Percentiles rank a stretch among this genome's conserved stretches.
These are phyloP conservation scores for Sebastes taczanowskii DNA, from an alignment of 2,797 vertebrate genomes.

Conservation along the genomic window DNA sequence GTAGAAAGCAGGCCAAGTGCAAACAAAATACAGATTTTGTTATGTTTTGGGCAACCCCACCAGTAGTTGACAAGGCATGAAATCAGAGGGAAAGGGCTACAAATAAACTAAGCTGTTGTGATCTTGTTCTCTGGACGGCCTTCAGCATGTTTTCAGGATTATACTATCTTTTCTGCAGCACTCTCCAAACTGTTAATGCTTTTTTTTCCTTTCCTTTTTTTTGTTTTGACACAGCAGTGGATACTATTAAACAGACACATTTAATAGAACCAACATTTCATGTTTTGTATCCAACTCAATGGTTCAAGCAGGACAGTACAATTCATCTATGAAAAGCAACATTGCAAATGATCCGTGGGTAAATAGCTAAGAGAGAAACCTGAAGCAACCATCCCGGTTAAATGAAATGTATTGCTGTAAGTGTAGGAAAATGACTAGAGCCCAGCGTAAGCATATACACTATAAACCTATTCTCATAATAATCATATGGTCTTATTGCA, in stretches of 20 bases:
- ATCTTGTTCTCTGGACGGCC: constrained; percentile 47
- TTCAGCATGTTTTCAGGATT: constrained; percentile 34
- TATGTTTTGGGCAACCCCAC: constrained; percentile 12
- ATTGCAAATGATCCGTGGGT: background rate
- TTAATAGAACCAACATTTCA: background rate
- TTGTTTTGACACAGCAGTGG: background rate
- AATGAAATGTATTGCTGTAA: background rate
- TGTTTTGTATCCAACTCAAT: background rate
- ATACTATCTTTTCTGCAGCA: constrained; percentile 10
- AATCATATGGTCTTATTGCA: background rate
- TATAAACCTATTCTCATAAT: background rate
- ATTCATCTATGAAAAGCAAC: background rate
- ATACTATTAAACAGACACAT: background rate
- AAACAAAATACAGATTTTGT: constrained; percentile 35
- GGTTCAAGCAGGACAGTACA: background rate
- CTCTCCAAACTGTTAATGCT: constrained; percentile 3
- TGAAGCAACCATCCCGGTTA: background rate
- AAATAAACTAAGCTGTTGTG: constrained; percentile 49
- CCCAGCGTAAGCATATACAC: background rate
- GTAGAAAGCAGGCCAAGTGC: constrained; percentile 42
- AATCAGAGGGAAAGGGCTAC: constrained; percentile 50
- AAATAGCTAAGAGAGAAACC: background rate
- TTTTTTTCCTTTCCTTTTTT: background rate
- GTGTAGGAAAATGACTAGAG: background rate
- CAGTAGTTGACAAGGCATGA: constrained; percentile 48